These are phyloP conservation scores for Podargus strigoides DNA, from an alignment of 2,797 vertebrate genomes.

Conservation along the genomic window DNA sequence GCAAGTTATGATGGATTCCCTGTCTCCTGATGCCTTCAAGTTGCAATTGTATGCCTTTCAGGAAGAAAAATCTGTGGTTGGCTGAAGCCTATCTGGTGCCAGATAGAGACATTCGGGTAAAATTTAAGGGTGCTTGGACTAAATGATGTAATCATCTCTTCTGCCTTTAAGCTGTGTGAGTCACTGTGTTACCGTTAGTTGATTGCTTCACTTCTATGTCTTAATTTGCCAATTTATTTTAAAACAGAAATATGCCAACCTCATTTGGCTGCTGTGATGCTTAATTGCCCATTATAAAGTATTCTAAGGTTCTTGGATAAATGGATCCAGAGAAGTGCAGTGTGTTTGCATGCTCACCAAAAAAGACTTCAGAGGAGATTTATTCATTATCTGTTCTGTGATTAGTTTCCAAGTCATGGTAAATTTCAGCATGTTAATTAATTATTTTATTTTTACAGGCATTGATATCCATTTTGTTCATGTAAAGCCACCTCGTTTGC, in stretches of 20 bases:
- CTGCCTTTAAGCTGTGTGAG: conserved; percentile 6
- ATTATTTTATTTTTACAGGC: conserved; percentile 58
- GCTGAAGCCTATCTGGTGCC: neutral
- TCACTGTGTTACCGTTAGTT: neutral
- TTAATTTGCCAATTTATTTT: conserved; percentile 27
- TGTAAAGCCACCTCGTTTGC: conserved; percentile 56
- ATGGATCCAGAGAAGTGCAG: neutral
- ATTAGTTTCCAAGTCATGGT: neutral
- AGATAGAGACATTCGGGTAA: neutral
- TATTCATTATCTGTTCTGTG: neutral
- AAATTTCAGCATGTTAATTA: neutral
- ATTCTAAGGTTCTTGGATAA: neutral
- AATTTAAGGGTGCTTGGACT: neutral
- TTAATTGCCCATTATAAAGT: neutral
- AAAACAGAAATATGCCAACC: neutral
- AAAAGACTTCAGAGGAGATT: neutral
- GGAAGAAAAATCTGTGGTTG: neutral
- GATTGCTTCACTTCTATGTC: neutral
- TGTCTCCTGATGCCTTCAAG: neutral
- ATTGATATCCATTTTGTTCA: conserved; percentile 79
- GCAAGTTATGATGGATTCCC: neutral
- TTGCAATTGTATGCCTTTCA: neutral
- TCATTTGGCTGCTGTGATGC: neutral
- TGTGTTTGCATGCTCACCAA: neutral
- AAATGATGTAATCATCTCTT: neutral